Evolutionary conservation across 2,797 vertebrate species (phyloP), one percentile per base, ranked within the genome.

Genomic region (Botia kubotai): DNA sequence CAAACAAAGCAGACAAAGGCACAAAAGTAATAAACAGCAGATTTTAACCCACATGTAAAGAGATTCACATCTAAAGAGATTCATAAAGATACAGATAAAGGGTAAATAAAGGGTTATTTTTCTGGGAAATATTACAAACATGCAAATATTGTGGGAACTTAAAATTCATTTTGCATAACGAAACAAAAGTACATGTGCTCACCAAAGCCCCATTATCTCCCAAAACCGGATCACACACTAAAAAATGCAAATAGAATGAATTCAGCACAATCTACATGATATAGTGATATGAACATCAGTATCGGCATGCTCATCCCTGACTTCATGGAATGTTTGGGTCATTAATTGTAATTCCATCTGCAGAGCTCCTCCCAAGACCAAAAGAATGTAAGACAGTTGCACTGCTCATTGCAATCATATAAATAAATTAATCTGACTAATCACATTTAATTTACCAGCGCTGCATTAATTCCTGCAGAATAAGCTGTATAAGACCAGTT

Each of bases 141-240:
- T 23, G 57, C 55, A 62, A 26, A 4, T 26, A 26, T 7, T 71
- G 26, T 69, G n/a, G 8, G 14, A 19, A 8, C 17, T 55, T 11
- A 33, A 36, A 39, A 43, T 43, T 12, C 5, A 69, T 43, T n/a
- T 66, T 67, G 11, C 36, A 10, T 21, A 62, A 50, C 12, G 19
- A 2, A 2, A 36, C 48, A 75, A 6, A 12, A 55, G 33, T 43
- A 17, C 14, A 11, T 1, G 4, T 55, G 79, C 90, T 90, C 84
- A 99, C 98, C 98, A 99, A 97, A 5, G 93, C 94, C 81, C 97
- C 97, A 4, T 98, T 96, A 92, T 99, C 98, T 46, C 98, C 98
- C 94, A 99, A 95, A 76, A 99, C 98, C 7, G 97, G 97, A 91
- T 99, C 98, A 63, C 98, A 99, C 53, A 98, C 98, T 99, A 93